Evolutionary conservation across 2,797 vertebrate genomes (phyloP).

Genomic region (Sebastes umbrosus): DNA sequence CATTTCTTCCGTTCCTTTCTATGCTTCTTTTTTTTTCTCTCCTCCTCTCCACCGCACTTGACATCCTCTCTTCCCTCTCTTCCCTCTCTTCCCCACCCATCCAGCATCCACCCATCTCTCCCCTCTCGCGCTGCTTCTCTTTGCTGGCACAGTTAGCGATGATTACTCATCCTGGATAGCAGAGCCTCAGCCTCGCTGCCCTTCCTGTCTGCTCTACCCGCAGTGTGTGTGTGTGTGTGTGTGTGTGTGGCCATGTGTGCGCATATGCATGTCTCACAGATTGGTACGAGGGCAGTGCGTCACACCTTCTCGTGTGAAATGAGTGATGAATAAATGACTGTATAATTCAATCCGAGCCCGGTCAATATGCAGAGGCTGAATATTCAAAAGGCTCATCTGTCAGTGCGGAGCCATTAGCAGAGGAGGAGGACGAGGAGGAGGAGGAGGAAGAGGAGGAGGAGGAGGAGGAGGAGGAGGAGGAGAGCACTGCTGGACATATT

Average conservation of each 20-base stretch:
- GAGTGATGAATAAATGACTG: constrained; percentile 76
- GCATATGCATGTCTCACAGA: constrained; percentile 64
- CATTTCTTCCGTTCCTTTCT: neutral
- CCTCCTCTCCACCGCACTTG: constrained; percentile 2
- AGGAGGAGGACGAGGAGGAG: neutral
- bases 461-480: constrained; percentile 14
- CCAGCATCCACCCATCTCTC: constrained; percentile 9
- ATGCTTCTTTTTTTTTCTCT: constrained; percentile 8
- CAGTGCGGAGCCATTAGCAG: constrained; percentile 53
- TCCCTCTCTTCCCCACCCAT: neutral
- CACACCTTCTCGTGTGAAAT: constrained; percentile 72
- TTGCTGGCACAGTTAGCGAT: constrained; percentile 59
- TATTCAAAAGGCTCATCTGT: constrained; percentile 70
- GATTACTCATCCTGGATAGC: constrained; percentile 72
- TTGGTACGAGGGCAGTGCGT: constrained; percentile 65
- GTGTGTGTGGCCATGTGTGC: constrained; percentile 40
- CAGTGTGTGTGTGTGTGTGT: constrained; percentile 39
- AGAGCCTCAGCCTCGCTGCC: constrained; percentile 61
- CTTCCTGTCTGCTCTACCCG: constrained; percentile 61
- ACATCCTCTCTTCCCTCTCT: constrained; percentile 29
- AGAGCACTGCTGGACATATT: constrained; percentile 45
- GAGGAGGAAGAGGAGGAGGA: neutral
- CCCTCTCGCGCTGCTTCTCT: constrained; percentile 28
- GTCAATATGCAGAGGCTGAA: constrained; percentile 73
- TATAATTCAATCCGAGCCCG: constrained; percentile 65